phyloP scores from a whole-genome alignment of 2,113 vertebrate species.

The Riparia riparia region DNA sequence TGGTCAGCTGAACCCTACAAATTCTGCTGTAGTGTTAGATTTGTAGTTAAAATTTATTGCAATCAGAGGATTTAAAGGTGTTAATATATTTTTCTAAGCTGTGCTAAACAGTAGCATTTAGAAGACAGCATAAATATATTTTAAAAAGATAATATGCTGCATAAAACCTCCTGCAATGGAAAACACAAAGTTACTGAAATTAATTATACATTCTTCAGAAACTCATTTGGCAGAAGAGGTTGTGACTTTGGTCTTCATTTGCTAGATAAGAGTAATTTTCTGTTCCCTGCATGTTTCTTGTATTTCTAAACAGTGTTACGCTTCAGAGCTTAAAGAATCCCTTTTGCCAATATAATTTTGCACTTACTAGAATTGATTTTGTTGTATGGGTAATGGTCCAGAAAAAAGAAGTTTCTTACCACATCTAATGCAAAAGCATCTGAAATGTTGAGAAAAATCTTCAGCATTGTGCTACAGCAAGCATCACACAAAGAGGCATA shows the following conservation, averaged over 20 bases:
- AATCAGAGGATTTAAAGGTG: background rate
- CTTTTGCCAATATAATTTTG: conserved; percentile 8
- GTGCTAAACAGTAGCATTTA: background rate
- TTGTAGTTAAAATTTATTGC: background rate
- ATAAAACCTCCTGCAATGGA: background rate
- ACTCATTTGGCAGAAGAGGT: background rate
- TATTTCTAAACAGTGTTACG: background rate
- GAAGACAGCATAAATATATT: background rate
- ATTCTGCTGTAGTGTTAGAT: background rate
- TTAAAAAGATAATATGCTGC: fast-evolving
- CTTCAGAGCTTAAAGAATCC: conserved; percentile 22
- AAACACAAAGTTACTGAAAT: background rate
- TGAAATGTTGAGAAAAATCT: background rate
- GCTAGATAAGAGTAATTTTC: background rate
- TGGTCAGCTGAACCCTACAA: background rate
- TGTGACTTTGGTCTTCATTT: background rate
- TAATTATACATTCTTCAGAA: background rate
- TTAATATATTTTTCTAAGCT: background rate
- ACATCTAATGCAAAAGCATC: background rate
- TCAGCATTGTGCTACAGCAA: background rate
- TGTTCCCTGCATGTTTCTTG: background rate
- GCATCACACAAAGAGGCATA: fast-evolving
- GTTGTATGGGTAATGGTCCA: background rate
- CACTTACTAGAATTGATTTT: conserved; percentile 6
- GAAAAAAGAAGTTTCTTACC: background rate